Percentiles rank a stretch among this genome's conserved stretches.
phyloP scores from a whole-genome alignment of 2,113 vertebrate genomes.

The Gopherus evgoodei region DNA sequence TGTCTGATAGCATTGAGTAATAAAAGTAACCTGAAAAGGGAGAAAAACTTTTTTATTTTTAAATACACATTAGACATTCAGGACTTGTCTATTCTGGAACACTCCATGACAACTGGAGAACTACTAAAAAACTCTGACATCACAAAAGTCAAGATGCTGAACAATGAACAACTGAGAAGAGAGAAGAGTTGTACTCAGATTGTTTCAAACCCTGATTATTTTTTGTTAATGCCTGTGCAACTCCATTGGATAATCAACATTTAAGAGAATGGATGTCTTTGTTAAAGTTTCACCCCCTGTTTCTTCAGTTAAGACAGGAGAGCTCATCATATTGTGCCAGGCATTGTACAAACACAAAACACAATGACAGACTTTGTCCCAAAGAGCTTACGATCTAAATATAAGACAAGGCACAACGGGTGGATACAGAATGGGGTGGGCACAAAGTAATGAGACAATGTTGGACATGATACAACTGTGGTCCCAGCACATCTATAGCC shows the following conservation, averaged over 20 bases:
- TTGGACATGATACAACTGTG: neutral
- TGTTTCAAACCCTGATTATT: neutral
- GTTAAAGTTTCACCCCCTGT: neutral
- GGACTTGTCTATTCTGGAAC: neutral
- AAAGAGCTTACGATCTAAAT: neutral
- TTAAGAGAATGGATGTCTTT: neutral
- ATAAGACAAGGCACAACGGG: neutral
- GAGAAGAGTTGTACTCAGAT: neutral
- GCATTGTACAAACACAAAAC: neutral
- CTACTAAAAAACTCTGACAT: neutral
- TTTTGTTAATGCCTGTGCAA: neutral
- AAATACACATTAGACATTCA: neutral
- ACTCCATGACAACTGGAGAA: rapidly evolving
- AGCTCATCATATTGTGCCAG: neutral
- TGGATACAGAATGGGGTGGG: neutral
- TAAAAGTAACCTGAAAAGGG: neutral
- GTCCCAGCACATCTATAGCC: neutral
- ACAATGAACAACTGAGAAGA: neutral
- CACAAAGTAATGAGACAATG: neutral
- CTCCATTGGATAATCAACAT: neutral
- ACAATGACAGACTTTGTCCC: neutral
- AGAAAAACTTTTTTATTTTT: neutral
- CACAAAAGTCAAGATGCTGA: neutral
- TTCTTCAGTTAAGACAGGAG: neutral
- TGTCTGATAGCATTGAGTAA: neutral